Evolutionary conservation across 23 tunicate species (phyloP).

Genomic region (Trididemnum clinides): DNA sequence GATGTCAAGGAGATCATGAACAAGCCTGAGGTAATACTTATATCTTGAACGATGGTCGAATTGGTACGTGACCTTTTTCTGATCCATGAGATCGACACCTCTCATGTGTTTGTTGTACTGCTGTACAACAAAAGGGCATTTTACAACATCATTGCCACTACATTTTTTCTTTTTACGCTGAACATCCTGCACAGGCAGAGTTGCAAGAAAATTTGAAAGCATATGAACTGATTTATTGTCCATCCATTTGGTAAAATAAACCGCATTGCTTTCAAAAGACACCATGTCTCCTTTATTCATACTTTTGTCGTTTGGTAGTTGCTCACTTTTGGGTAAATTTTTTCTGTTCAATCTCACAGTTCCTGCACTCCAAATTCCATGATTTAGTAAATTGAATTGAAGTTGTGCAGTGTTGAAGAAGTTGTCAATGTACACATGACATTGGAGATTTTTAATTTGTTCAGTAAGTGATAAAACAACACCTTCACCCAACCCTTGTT

Average conservation of each 20-base stretch:
- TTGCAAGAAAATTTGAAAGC: background rate
- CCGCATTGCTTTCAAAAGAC: background rate
- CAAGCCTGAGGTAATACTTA: conserved; percentile 1
- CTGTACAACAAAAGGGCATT: background rate
- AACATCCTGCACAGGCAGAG: background rate
- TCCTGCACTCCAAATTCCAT: background rate
- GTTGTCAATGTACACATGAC: background rate
- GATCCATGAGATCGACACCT: conserved; percentile 1
- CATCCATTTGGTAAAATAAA: conserved; percentile 1
- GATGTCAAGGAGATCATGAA: background rate
- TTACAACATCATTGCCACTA: background rate
- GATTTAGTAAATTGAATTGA: background rate
- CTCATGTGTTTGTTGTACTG: background rate
- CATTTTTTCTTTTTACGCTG: background rate
- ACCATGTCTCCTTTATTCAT: background rate
- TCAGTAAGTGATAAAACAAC: background rate
- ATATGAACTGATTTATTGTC: conserved; percentile 13
- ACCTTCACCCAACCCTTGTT: too few relatives aligned
- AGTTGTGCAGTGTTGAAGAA: too few relatives aligned
- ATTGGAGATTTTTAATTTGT: background rate
- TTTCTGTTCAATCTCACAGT: background rate
- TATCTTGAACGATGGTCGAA: background rate
- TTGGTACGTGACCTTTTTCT: conserved; percentile 1
- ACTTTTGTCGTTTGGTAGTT: background rate
- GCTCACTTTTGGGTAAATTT: background rate